Conservation (phyloP, 2,113 vertebrate genomes). For the Carassius carassius region DNA sequence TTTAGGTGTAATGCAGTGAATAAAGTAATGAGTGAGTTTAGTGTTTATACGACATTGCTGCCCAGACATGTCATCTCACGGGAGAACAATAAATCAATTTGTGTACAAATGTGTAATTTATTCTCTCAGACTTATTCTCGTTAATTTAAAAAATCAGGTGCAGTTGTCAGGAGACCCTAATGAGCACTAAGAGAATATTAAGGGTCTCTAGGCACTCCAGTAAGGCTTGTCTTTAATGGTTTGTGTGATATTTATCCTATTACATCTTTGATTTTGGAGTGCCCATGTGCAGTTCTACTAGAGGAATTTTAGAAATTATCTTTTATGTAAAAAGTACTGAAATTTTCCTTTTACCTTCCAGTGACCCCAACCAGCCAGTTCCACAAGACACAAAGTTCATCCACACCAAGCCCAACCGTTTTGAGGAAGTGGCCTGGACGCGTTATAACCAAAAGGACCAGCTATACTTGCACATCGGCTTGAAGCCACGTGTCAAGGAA, state of each 20-base stretch:
- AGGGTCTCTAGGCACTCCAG: conserved; percentile 56
- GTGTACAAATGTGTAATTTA: conserved; percentile 57
- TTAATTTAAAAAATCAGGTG: conserved; percentile 52
- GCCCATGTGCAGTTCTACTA: conserved; percentile 44
- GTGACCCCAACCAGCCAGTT: conserved; percentile 97
- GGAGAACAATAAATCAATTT: conserved; percentile 54
- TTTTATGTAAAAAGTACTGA: neutral
- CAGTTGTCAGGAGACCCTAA: conserved; percentile 61
- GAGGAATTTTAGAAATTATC: neutral
- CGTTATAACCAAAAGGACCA: conserved; percentile 98
- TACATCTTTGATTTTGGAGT: conserved; percentile 33
- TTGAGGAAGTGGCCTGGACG: conserved; percentile 98
- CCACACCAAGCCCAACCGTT: conserved; percentile 97
- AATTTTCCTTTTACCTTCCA: conserved; percentile 58
- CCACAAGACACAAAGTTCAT: conserved; percentile 99
- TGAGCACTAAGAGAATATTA: conserved; percentile 61
- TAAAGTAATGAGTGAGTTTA: conserved; percentile 8
- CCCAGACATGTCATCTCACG: neutral
- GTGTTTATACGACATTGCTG: conserved; percentile 4
- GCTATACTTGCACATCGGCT: conserved; percentile 96
- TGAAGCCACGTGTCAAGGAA: conserved; percentile 97
- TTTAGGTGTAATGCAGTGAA: conserved; percentile 22
- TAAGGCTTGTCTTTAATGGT: conserved; percentile 64
- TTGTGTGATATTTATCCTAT: neutral
- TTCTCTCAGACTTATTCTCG: conserved; percentile 56